Base-by-base conservation (phyloP, 2,888 invertebrate species). In the Platypus cylindrus region DNA sequence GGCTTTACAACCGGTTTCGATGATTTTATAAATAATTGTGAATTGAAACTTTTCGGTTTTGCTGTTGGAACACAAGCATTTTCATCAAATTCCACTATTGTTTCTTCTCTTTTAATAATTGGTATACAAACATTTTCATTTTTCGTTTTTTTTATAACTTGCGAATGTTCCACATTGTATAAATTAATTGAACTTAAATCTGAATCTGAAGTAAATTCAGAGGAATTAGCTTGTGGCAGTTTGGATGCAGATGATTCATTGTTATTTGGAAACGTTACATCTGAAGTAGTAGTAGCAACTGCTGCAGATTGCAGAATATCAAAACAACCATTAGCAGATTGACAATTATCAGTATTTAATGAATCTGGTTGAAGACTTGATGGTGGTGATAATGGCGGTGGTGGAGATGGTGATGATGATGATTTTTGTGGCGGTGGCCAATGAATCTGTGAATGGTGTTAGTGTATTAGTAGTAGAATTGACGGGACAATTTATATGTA, bases 151-250 rank as follows among this genome's bases (percentile, higher is more conserved):
- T 42, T 44, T 36, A 50, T 46, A 17, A 59, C 45, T 35, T 51
- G 54, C 5, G 58, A 56, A 15, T 57, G 57, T 44, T 54, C 52
- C n/a, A 61, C 51, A 44, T 62, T 58, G 37, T 62, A 62, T 32
- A 49, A 54, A 31, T 61, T 53, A 27, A 59, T 51, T 29, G 55
- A 53, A 43, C 60, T 61, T 37, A 54, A 42, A 41, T 62, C 62
- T 4, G 60, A 60, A 47, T 61, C 61, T 25, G 60, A 61, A 5
- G 60, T 59, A n/a, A 58, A 32, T 38, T 54, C 56, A 3, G 51
- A 40, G 11, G 36, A 30, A 14, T 23, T n/a, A n/a, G n/a, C n/a
- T n/a, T n/a, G n/a, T n/a, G n/a, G n/a, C n/a, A n/a, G n/a, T n/a
- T n/a, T n/a, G n/a, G n/a, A n/a, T n/a, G n/a, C n/a, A n/a, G n/a